Percentiles rank a stretch among this genome's conserved stretches.
Conservation (phyloP, 2,113 vertebrate genomes). For the Jaculus jaculus region DNA sequence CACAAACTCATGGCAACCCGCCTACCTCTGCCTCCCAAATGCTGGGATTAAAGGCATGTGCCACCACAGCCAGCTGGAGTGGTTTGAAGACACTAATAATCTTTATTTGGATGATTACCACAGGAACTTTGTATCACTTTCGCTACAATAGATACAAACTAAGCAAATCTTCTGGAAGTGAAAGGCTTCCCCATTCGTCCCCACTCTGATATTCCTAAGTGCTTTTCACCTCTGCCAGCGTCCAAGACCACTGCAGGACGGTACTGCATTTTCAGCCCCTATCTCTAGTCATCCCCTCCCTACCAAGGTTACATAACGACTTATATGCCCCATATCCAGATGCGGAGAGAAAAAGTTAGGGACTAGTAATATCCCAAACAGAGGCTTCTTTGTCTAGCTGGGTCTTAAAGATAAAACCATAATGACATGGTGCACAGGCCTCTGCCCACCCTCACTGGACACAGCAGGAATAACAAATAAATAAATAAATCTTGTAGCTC, state of each 20-base stretch:
- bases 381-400: not conserved
- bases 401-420: not conserved
- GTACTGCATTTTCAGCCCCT: not conserved
- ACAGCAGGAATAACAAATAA: not conserved
- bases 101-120: not conserved
- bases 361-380: constrained; percentile 30
- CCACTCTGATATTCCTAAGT: not conserved
- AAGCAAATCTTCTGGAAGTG: constrained; percentile 1
- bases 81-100: not conserved
- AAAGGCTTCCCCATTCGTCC: not conserved
- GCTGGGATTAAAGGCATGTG: too few relatives aligned
- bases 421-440: not conserved
- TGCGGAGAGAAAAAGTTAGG: not conserved
- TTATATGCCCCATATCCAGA: not conserved
- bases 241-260: not conserved
- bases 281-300: not conserved
- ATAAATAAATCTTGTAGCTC: not conserved
- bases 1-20: too few relatives aligned
- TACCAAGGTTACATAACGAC: not conserved
- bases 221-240: constrained; percentile 4
- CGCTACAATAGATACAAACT: constrained; percentile 34
- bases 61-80: not conserved
- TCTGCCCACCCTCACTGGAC: not conserved
- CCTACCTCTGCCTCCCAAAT: too few relatives aligned
- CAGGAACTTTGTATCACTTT: constrained; percentile 42